Conservation (phyloP, 1,140 invertebrate species). For the Nasonia giraulti region DNA sequence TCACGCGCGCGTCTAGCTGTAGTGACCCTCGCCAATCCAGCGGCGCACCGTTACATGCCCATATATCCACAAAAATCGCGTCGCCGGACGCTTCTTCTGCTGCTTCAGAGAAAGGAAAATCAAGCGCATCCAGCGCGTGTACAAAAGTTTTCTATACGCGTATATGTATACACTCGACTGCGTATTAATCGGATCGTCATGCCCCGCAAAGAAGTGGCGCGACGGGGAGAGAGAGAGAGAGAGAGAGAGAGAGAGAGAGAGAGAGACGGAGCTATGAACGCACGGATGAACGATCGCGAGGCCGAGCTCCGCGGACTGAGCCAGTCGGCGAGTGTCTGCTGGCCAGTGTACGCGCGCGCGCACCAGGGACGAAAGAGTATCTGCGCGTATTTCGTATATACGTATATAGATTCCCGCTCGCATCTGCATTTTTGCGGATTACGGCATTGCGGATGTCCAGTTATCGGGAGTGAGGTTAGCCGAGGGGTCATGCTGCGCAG, state of each 20-base stretch:
- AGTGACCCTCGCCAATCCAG: background rate
- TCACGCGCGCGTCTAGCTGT: background rate
- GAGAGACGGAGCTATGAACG: background rate
- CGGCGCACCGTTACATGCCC: background rate
- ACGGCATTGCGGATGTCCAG: constrained; percentile 44
- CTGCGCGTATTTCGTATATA: no score
- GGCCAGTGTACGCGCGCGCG: constrained; percentile 25
- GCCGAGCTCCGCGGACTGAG: background rate
- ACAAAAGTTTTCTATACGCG: no score
- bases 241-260: background rate
- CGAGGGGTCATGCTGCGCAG: constrained; percentile 18
- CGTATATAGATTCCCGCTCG: background rate
- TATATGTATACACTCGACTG: no score
- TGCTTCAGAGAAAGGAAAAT: background rate
- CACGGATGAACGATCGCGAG: background rate
- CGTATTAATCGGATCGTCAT: constrained; percentile 9
- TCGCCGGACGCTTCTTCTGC: background rate
- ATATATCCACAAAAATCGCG: background rate
- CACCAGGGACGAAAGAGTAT: background rate
- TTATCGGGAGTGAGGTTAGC: constrained; percentile 36
- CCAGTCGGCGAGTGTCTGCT: constrained; percentile 32
- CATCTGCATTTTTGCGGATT: constrained; percentile 29
- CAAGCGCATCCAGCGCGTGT: no score
- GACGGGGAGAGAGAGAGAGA: no score
- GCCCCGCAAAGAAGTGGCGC: constrained; percentile 3